Evolutionary conservation across 1,140 invertebrate genomes (phyloP).

Genomic region (Zaprionus vittiger): DNA sequence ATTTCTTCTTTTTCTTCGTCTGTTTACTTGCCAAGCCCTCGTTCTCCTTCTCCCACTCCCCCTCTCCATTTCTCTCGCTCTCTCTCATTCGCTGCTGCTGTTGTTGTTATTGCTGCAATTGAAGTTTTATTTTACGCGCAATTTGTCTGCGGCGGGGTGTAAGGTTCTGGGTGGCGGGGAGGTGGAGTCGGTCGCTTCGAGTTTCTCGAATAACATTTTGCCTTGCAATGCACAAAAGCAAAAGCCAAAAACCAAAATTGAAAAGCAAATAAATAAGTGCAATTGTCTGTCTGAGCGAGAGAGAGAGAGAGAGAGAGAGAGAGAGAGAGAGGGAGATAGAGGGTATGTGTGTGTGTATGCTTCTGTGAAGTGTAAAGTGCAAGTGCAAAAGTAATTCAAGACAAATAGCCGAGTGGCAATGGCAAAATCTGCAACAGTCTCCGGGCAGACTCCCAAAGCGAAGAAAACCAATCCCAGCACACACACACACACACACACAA

Average conservation of each 20-base stretch:
- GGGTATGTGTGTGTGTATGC: conserved; percentile 10
- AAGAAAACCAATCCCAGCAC: conserved; percentile 27
- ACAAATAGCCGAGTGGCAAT: conserved; percentile 48
- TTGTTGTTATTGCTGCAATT: conserved; percentile 54
- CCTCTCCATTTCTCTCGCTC: background rate
- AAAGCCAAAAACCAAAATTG: conserved; percentile 54
- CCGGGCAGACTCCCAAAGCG: conserved; percentile 8
- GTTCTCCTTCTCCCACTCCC: background rate
- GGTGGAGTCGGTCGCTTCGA: background rate
- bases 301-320: background rate
- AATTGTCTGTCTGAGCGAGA: conserved; percentile 11
- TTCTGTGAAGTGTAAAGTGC: conserved; percentile 32
- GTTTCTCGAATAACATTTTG: conserved; percentile 45
- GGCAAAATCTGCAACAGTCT: conserved; percentile 49
- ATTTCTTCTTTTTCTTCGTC: conserved; percentile 32
- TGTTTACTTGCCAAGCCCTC: conserved; percentile 2
- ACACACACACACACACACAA: conserved; percentile 34
- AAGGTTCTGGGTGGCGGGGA: background rate
- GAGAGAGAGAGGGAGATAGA: background rate
- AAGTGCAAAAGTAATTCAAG: conserved; percentile 54
- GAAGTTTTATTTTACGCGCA: conserved; percentile 59
- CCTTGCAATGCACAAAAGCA: conserved; percentile 44
- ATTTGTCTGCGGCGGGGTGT: conserved; percentile 40
- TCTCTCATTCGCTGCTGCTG: background rate
- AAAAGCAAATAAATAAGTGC: conserved; percentile 59